These are phyloP conservation scores for Iphiclides podalirius DNA, from an alignment of 2,888 invertebrate genomes.

Conservation along the genomic window DNA sequence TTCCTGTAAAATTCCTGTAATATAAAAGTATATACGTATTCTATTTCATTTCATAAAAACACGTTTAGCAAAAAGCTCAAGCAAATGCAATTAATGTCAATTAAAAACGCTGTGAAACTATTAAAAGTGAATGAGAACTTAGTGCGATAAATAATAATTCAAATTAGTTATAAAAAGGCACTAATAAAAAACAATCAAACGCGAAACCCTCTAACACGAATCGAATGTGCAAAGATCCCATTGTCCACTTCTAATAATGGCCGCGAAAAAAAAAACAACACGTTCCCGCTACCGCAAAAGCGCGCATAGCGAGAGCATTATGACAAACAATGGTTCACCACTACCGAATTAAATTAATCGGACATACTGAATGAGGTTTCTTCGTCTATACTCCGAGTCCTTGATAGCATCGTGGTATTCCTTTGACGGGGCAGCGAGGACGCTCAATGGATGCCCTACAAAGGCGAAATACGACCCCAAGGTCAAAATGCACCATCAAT, in stretches of 20 bases:
- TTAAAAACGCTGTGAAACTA: too few relatives aligned
- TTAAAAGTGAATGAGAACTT: too few relatives aligned
- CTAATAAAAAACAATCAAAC: too few relatives aligned
- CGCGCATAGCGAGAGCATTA: constrained; percentile 2
- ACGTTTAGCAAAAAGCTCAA: too few relatives aligned
- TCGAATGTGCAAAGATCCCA: background rate
- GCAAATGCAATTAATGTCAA: too few relatives aligned
- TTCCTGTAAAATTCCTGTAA: too few relatives aligned
- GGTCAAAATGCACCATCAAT: constrained; percentile 72
- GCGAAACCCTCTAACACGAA: background rate
- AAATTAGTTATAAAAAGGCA: too few relatives aligned
- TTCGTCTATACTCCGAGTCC: constrained; percentile 23
- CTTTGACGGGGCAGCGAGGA: constrained; percentile 27
- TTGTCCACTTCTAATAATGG: background rate
- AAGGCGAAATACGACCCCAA: constrained; percentile 56
- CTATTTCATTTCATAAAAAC: too few relatives aligned
- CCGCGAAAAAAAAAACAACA: background rate
- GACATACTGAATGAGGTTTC: constrained; percentile 16
- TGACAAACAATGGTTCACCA: constrained; percentile 20
- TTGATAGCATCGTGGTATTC: constrained; percentile 35
- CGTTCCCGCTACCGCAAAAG: background rate
- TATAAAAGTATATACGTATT: too few relatives aligned
- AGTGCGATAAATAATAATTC: too few relatives aligned
- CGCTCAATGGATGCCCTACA: constrained; percentile 38
- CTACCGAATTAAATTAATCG: constrained; percentile 22